Conservation (phyloP, 1,140 invertebrate species). For the Apis dorsata region DNA sequence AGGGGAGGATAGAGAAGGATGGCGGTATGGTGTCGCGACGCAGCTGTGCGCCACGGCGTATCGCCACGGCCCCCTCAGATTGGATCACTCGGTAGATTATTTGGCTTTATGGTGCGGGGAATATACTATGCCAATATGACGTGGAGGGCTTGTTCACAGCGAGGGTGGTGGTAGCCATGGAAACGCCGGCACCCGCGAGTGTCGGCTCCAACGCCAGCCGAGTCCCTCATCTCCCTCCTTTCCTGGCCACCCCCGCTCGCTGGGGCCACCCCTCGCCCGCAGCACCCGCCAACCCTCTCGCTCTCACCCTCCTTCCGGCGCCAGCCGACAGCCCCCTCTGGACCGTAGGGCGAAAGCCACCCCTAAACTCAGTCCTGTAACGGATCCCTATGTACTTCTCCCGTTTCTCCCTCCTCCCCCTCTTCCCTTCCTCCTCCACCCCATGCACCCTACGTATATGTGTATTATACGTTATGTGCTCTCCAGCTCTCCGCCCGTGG, state of each 20-base stretch:
- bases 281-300: constrained; percentile 32
- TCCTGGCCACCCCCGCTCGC: constrained; percentile 57
- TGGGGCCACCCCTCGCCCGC: constrained; percentile 60
- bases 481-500: background rate
- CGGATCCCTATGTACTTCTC: constrained; percentile 68
- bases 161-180: constrained; percentile 80
- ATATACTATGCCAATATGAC: constrained; percentile 80
- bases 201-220: constrained; percentile 81
- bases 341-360: constrained; percentile 73
- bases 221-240: constrained; percentile 77
- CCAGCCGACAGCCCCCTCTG: constrained; percentile 58
- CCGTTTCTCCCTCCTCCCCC: background rate
- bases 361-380: constrained; percentile 74
- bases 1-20: background rate
- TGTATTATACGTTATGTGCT: constrained; percentile 29
- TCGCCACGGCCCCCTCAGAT: constrained; percentile 55
- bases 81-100: constrained; percentile 78
- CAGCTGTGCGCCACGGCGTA: constrained; percentile 25
- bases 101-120: constrained; percentile 79
- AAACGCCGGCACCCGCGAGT: constrained; percentile 81
- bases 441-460: background rate
- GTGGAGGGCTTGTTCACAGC: constrained; percentile 80
- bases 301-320: constrained; percentile 60
- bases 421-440: background rate
- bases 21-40: constrained; percentile 2